Base-by-base conservation (phyloP, 2,888 invertebrate species). In the Dione juno region DNA sequence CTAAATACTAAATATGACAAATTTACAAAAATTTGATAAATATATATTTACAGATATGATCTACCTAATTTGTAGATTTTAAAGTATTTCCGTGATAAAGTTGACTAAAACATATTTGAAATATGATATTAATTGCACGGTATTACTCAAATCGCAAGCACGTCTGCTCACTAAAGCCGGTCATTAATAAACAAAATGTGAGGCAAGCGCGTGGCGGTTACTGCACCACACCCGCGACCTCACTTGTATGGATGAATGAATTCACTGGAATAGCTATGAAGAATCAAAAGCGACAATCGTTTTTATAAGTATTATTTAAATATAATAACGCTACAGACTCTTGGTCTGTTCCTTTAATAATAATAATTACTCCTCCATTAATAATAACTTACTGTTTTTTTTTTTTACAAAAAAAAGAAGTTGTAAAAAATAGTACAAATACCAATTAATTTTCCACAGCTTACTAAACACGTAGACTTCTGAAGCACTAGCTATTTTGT, bases 111-210 rank as follows among this genome's bases (percentile, higher is more conserved):
- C 16, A 2, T 45, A 61, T 59, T 21, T 61, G 45, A 61, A 35
- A 61, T 43, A 61, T 61, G 21, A 61, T 45, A 61, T 35, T n/a
- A 61, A 61, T 61, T 35, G 61, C 21, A 9, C 19, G 13, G 43
- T 54, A 66, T 66, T 37, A 54, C 35, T 66, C 43, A 43, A 53
- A 48, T 48, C 58, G 45, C 61, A 50, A 50, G 41, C 53, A 63
- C 52, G 68, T 63, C 21, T 35, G 53, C 43, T 68, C 41, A 50
- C 35, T 68, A 63, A 68, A 54, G 45, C 63, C 53, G 68, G 63
- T 63, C 63, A 63, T 68, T 68, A 68, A 68, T 68, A 68, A 63
- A 68, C 61, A 43, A 37, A 68, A 68, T 68, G 68, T 37, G 63
- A 63, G 13, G 63, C 63, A 61, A 45, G 63, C 59, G 61, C 53